A percentile compares a stretch with the other conserved stretches of the same genome.
Evolutionary conservation across 2,888 invertebrate genomes (phyloP).

Genomic region (Diplolepis rosae): DNA sequence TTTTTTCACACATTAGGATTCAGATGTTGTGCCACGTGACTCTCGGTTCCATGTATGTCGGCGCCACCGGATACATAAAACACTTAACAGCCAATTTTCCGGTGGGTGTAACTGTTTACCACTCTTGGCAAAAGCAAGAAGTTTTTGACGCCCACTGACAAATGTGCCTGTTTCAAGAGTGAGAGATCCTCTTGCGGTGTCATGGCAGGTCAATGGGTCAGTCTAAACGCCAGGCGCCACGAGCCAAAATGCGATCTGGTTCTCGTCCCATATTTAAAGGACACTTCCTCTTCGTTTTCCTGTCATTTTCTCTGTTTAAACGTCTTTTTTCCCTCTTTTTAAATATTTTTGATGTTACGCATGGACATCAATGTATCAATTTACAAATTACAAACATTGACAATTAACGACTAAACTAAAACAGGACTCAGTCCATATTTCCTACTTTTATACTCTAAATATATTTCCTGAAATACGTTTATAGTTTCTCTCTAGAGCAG

Average conservation of each 20-base stretch:
- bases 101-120: slow-evolving; percentile 46
- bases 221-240: slow-evolving; percentile 61
- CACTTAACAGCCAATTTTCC: slow-evolving; percentile 65
- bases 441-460: neutral
- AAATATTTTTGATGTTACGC: too few species aligned
- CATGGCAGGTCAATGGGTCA: slow-evolving; percentile 53
- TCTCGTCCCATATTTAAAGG: slow-evolving; percentile 58
- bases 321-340: slow-evolving; percentile 28
- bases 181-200: slow-evolving; percentile 27
- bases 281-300: slow-evolving; percentile 56
- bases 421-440: neutral
- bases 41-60: slow-evolving; percentile 35
- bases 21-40: slow-evolving; percentile 48
- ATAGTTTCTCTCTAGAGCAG: slow-evolving; percentile 1
- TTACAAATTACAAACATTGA: slow-evolving; percentile 5
- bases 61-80: slow-evolving; percentile 65
- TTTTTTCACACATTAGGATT: slow-evolving; percentile 15
- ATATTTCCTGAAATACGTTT: neutral
- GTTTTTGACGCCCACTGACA: slow-evolving; percentile 65
- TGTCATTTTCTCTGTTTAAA: neutral
- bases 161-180: slow-evolving; percentile 47
- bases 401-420: neutral
- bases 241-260: slow-evolving; percentile 57
- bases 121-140: slow-evolving; percentile 39
- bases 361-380: neutral